These are phyloP conservation scores for Argyresthia albistria DNA, from an alignment of 2,888 invertebrate genomes.

Conservation along the genomic window DNA sequence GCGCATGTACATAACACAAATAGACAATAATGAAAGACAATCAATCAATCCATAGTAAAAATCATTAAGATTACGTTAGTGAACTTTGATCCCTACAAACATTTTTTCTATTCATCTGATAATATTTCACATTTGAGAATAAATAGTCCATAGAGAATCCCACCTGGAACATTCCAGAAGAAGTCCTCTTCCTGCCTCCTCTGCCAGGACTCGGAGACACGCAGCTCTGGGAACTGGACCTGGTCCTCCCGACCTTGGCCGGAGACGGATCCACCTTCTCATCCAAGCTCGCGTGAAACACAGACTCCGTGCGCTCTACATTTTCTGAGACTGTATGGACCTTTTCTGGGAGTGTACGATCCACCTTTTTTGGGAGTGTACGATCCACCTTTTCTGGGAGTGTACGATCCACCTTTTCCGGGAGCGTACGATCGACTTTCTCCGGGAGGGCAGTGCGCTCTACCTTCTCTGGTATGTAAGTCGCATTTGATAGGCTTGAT, in stretches of 20 bases:
- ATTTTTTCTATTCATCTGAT: not conserved
- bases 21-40: too few species aligned
- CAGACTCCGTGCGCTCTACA: not conserved
- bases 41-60: too few species aligned
- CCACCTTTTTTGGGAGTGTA: not conserved
- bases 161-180: constrained; percentile 51
- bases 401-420: too few species aligned
- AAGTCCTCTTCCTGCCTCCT: constrained; percentile 38
- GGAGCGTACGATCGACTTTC: too few species aligned
- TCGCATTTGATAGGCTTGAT: too few species aligned
- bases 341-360: constrained; percentile 2
- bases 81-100: too few species aligned
- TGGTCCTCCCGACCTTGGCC: constrained; percentile 1
- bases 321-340: not conserved
- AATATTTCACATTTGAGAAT: not conserved
- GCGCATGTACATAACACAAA: too few species aligned
- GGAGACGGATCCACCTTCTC: not conserved
- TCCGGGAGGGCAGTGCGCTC: too few species aligned
- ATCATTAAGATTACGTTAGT: too few species aligned
- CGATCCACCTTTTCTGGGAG: too few species aligned
- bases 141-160: not conserved
- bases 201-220: constrained; percentile 15
- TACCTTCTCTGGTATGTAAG: too few species aligned
- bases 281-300: not conserved
- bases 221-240: not conserved